Percentiles rank a stretch among this genome's conserved stretches.
phyloP scores from a whole-genome alignment of 2,888 invertebrate species.

The Bibio marci region DNA sequence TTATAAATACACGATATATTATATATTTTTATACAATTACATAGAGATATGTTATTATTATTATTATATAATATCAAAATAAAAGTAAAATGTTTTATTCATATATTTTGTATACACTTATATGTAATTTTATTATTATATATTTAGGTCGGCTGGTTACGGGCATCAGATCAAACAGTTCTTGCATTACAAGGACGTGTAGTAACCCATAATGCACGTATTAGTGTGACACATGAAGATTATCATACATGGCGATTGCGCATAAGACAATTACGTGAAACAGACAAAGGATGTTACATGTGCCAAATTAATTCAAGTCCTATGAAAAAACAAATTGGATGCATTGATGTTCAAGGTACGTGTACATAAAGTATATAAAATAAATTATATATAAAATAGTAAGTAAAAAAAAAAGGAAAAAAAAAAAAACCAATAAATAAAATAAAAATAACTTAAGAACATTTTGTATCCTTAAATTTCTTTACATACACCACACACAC shows the following conservation, averaged over 20 bases:
- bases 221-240: constrained; percentile 67
- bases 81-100: not conserved
- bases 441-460: no score
- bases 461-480: no score
- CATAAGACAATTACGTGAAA: constrained; percentile 63
- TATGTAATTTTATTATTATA: constrained; percentile 3
- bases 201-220: constrained; percentile 68
- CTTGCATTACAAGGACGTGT: constrained; percentile 69
- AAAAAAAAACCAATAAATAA: no score
- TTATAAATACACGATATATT: no score
- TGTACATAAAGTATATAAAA: constrained; percentile 9
- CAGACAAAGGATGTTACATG: constrained; percentile 79
- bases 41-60: no score
- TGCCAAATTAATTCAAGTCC: constrained; percentile 80
- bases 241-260: constrained; percentile 72
- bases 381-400: no score
- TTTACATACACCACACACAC: no score
- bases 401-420: no score
- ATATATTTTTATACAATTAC: no score
- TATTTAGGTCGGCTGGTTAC: constrained; percentile 71
- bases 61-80: not conserved
- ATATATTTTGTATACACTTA: not conserved
- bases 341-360: constrained; percentile 76
- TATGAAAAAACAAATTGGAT: constrained; percentile 76
- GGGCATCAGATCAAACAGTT: constrained; percentile 82